phyloP scores from a whole-genome alignment of 2,888 invertebrate genomes.

The Hedychridium roseum region DNA sequence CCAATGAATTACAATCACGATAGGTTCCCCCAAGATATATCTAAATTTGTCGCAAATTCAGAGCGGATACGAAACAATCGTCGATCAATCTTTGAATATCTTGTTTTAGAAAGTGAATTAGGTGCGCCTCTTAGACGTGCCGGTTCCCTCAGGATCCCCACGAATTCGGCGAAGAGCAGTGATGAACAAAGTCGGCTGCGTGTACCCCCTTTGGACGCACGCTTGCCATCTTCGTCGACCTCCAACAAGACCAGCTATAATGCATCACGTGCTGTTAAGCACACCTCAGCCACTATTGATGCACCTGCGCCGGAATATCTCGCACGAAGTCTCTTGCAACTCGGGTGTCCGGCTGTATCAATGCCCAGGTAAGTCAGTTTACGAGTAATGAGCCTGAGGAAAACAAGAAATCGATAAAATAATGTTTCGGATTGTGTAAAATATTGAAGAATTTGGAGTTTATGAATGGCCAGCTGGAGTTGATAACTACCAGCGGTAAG shows the following conservation, averaged over 20 bases:
- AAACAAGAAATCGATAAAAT: too few relatives aligned
- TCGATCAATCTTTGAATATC: too few relatives aligned
- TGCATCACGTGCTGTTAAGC: conserved; percentile 37
- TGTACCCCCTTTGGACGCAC: conserved; percentile 26
- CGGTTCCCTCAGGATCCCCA: conserved; percentile 45
- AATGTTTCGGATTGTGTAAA: too few relatives aligned
- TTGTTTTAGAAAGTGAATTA: conserved; percentile 48
- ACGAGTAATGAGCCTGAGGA: too few relatives aligned
- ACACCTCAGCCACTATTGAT: conserved; percentile 44
- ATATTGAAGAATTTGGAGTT: too few relatives aligned
- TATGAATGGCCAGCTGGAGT: too few relatives aligned
- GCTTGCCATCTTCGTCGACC: conserved; percentile 10
- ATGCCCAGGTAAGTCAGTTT: conserved; percentile 55
- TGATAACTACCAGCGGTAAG: too few relatives aligned
- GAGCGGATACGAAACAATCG: too few relatives aligned
- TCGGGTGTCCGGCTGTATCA: conserved; percentile 56
- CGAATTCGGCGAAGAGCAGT: conserved; percentile 21
- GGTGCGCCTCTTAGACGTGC: conserved; percentile 43
- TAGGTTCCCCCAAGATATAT: too few relatives aligned
- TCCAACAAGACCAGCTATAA: conserved; percentile 1
- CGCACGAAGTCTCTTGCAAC: conserved; percentile 54
- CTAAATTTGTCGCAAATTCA: too few relatives aligned
- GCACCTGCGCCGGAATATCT: conserved; percentile 56
- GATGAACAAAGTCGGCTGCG: conserved; percentile 30
- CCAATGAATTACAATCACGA: too few relatives aligned